phyloP scores from a whole-genome alignment of 2,797 vertebrate species.

The Typhlichthys subterraneus region DNA sequence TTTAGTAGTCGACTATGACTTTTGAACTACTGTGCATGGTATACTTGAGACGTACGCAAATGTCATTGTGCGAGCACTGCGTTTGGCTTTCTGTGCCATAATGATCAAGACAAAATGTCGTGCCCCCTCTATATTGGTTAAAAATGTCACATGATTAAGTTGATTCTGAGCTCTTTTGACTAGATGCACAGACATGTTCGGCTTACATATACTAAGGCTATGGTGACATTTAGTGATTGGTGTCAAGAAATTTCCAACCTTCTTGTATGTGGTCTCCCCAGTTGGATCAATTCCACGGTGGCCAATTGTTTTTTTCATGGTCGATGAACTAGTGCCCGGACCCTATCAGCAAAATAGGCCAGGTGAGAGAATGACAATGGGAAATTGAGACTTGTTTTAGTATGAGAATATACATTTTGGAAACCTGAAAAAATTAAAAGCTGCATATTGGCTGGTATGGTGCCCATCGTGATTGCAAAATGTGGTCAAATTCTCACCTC shows the following conservation, averaged over 20 bases:
- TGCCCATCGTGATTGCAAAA: slow-evolving; percentile 6
- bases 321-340: slow-evolving; percentile 69
- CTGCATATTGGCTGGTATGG: slow-evolving; percentile 33
- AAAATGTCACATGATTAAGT: no score
- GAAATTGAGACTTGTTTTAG: neutral
- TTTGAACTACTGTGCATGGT: no score
- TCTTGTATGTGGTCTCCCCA: slow-evolving; percentile 96
- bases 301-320: slow-evolving; percentile 86
- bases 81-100: no score
- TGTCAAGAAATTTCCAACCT: slow-evolving; percentile 72
- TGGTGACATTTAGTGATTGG: neutral
- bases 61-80: no score
- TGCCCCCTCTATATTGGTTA: no score
- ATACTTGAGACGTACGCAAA: no score
- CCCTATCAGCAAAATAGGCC: slow-evolving; percentile 65
- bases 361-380: slow-evolving; percentile 17
- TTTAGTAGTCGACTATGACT: no score
- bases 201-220: neutral
- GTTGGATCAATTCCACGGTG: slow-evolving; percentile 91
- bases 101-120: no score
- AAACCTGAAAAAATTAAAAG: slow-evolving; percentile 52
- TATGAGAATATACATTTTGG: slow-evolving; percentile 2
- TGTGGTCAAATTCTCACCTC: slow-evolving; percentile 66
- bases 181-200: no score
- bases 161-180: no score